Conservation (phyloP, 2,113 vertebrate genomes). For the Monopterus albus region DNA sequence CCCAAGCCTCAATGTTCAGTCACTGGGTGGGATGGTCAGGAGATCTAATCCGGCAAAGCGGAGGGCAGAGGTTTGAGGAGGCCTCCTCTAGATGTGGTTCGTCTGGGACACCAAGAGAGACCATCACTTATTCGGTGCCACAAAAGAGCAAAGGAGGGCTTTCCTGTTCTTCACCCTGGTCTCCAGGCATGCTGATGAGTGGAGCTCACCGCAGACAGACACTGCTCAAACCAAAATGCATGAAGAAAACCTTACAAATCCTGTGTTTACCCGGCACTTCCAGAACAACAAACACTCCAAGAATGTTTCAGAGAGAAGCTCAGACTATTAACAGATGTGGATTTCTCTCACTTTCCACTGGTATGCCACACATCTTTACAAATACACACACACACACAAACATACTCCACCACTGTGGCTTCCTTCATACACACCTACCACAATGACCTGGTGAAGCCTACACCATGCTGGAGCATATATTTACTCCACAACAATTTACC, state of each 20-base stretch:
- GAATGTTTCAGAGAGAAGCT: conserved; percentile 37
- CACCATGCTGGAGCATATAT: conserved; percentile 68
- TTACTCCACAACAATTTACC: conserved; percentile 75
- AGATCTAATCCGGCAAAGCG: conserved; percentile 61
- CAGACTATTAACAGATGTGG: conserved; percentile 60
- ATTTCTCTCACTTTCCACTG: conserved; percentile 68
- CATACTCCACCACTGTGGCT: conserved; percentile 52
- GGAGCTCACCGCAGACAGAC: conserved; percentile 59
- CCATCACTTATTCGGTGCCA: conserved; percentile 71
- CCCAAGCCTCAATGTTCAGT: conserved; percentile 65
- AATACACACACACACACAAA: conserved; percentile 55
- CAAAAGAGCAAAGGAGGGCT: conserved; percentile 60
- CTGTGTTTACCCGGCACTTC: conserved; percentile 37
- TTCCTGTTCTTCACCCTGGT: conserved; percentile 44
- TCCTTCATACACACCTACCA: conserved; percentile 69
- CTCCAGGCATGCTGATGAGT: conserved; percentile 43
- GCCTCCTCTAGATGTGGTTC: conserved; percentile 72
- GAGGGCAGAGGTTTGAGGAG: conserved; percentile 65
- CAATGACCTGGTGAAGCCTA: conserved; percentile 66
- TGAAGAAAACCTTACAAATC: conserved; percentile 34
- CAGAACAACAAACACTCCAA: conserved; percentile 55
- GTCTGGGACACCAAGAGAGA: conserved; percentile 68
- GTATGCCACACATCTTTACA: conserved; percentile 52
- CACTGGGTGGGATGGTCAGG: conserved; percentile 79
- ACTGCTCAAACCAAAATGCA: conserved; percentile 25